Evolutionary conservation across 2,888 invertebrate species (phyloP), one percentile per base, ranked within the genome.

Genomic region (Noctua janthe): DNA sequence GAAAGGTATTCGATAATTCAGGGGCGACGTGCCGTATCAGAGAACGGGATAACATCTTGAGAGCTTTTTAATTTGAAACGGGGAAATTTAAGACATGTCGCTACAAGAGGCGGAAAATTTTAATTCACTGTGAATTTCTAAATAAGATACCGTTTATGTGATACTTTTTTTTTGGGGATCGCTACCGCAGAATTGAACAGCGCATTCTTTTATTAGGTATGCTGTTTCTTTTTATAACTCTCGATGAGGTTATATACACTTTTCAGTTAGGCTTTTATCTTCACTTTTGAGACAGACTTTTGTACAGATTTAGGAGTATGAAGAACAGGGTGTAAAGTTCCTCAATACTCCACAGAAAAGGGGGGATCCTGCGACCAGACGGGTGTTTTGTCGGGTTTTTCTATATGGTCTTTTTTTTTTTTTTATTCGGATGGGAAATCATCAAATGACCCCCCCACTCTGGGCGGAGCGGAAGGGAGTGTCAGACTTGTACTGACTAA

Each of bases 21-120:
- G 74, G 69, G 74, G 71, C 76, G 78, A 80, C 76, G 89, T 86
- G 86, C 75, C 81, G 86, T 88, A 88, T 88, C 88, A 81, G 84
- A 75, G 51, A 64, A 72, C 47, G n/a, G 73, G 86, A 88, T 86
- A 86, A 82, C 71, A 80, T 88, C 84, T 82, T 82, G 78, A 88
- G 78, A 87, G 89, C 81, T 85, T 89, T 89, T 85, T 89, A 88
- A 89, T 88, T 88, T 86, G 78, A 88, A 88, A 88, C 66, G 64
- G 62, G 75, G 51, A 88, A 82, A 83, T 83, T 89, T 82, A 72
- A 69, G 71, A 81, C 75, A 76, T 75, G 83, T 69, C 75, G 64
- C 69, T 62, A 70, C 70, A 54, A 54, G 75, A 59, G 76, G 49
- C 35, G 67, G 67, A 73, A 70, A 82, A 75, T 72, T 85, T 83